Evolutionary conservation across 2,888 invertebrate genomes (phyloP).

Genomic region (Coleophora deauratella): DNA sequence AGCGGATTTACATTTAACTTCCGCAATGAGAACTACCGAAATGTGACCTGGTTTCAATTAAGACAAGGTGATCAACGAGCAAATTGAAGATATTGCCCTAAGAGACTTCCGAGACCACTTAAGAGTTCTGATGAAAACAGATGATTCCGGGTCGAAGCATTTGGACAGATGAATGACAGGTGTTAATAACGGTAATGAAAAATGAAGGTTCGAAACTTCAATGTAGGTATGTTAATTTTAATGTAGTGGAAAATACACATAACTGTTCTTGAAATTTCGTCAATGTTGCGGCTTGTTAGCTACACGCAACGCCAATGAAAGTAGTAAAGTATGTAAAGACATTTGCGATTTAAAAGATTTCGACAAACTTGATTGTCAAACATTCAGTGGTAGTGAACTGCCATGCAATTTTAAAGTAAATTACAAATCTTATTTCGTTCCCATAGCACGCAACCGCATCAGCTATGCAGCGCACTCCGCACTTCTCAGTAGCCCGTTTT

Average conservation of each 20-base stretch:
- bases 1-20: background rate
- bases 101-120: constrained; percentile 32
- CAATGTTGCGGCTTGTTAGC: too few species aligned
- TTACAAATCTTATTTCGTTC: constrained; percentile 60
- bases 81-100: constrained; percentile 18
- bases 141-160: background rate
- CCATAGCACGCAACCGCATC: constrained; percentile 61
- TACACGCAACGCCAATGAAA: too few species aligned
- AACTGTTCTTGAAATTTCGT: too few species aligned
- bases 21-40: constrained; percentile 16
- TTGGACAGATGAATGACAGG: background rate
- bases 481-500: constrained; percentile 46
- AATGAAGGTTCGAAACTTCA: background rate
- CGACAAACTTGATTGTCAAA: too few species aligned
- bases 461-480: constrained; percentile 36
- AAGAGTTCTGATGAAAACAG: constrained; percentile 17
- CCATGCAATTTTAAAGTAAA: constrained; percentile 41
- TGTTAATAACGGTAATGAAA: constrained; percentile 3
- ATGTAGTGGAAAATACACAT: too few species aligned
- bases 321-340: too few species aligned
- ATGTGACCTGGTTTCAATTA: constrained; percentile 39
- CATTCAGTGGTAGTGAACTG: too few species aligned
- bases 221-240: background rate
- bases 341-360: too few species aligned
- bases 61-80: constrained; percentile 42